Evolutionary conservation across 2,113 vertebrate genomes (phyloP), one percentile per base, ranked within the genome.

Genomic region (Crotalus horridus): DNA sequence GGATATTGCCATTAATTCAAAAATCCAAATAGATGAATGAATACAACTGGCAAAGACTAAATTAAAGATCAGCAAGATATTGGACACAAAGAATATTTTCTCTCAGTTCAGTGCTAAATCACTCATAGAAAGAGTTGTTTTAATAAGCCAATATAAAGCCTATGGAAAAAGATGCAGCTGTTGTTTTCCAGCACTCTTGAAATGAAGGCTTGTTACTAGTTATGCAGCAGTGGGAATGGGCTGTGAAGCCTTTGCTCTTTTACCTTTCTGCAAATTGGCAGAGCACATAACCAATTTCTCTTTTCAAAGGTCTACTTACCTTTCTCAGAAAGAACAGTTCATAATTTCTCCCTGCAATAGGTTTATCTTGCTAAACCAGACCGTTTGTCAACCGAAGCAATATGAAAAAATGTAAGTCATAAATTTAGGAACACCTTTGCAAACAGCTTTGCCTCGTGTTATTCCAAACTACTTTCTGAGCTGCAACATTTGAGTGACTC

Each of bases 311-410:
- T 23, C 90, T 48, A 20, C 6, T 48, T 21, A 55, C 81, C 26
- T 39, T 23, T 39, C 48, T 88, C 43, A 39, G 9, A 89, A 43
- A 74, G 53, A 58, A 29, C 61, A 81, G 21, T 46, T 69, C 64
- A 56, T 81, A 89, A 54, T 92, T 92, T 89, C 91, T 89, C 74
- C 69, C 43, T 55, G 53, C 61, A 81, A 56, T 87, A 51, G 85
- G 26, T 87, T 91, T 91, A 61, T 89, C 91, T 92, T 92, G 87
- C 87, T 92, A 46, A 92, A 92, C 53, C 91, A 58, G 61, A 81
- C 51, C 0, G 1, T 92, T 89, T 81, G n/a, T 92, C 91, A 89
- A 23, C 23, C 0, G 39, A 56, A 89, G 91, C 87, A 46, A 92
- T 89, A 85, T 92, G n/a, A 92, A 92, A 69, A 51, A 39, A 6